A percentile compares a stretch with the other conserved stretches of the same genome.
phyloP scores from a whole-genome alignment of 2,888 invertebrate genomes.

The Ichneumoninae sp. region DNA sequence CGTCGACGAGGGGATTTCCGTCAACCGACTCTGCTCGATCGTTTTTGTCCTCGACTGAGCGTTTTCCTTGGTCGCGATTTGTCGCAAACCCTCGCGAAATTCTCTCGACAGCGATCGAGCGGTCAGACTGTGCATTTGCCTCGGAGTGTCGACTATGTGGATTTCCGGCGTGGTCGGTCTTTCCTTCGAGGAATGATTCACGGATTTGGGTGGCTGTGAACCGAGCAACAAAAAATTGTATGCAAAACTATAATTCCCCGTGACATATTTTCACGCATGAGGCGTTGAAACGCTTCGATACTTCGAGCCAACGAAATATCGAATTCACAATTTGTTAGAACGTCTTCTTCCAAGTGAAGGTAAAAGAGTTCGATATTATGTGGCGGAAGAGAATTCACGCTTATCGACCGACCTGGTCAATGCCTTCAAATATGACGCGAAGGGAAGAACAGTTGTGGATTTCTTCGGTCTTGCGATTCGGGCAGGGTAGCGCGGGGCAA shows the following conservation, averaged over 20 bases:
- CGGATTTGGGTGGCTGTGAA: slow-evolving; percentile 65
- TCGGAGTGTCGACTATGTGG: slow-evolving; percentile 79
- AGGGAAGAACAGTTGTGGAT: too few species aligned
- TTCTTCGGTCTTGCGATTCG: too few species aligned
- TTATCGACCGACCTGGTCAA: too few species aligned
- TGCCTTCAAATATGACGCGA: too few species aligned
- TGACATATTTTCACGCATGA: neutral
- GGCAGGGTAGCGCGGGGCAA: too few species aligned
- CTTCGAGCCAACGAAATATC: too few species aligned
- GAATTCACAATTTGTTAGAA: too few species aligned
- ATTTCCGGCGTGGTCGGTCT: slow-evolving; percentile 81
- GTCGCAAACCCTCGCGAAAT: slow-evolving; percentile 89
- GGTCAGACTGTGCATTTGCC: slow-evolving; percentile 90
- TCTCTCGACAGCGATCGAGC: slow-evolving; percentile 92
- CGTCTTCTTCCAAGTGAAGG: too few species aligned
- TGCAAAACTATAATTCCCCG: neutral
- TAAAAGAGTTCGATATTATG: too few species aligned
- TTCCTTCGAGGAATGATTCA: slow-evolving; percentile 69
- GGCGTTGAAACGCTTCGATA: too few species aligned
- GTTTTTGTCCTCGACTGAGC: slow-evolving; percentile 71
- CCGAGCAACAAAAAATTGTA: neutral
- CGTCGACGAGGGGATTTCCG: slow-evolving; percentile 65
- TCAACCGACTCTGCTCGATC: slow-evolving; percentile 69
- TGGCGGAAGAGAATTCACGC: too few species aligned
- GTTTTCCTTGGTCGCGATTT: slow-evolving; percentile 77